phyloP scores from a whole-genome alignment of 2,888 invertebrate genomes.

The Eurytoma californica region DNA sequence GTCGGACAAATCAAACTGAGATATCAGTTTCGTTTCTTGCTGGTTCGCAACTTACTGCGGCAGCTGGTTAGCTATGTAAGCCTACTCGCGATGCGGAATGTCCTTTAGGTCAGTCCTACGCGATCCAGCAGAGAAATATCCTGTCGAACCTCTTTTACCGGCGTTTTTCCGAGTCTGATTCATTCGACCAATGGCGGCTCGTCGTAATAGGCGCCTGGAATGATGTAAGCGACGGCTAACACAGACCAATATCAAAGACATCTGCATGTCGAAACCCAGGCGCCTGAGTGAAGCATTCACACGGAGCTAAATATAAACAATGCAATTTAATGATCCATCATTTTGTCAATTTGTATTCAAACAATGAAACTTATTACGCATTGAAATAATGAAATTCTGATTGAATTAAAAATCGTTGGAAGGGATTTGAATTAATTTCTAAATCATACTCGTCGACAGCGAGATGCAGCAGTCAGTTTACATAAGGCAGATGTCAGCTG shows the following conservation, averaged over 20 bases:
- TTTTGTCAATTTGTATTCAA: too few relatives aligned
- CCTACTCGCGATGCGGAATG: slow-evolving; percentile 31
- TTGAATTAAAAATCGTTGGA: too few relatives aligned
- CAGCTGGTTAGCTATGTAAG: not conserved
- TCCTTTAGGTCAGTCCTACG: slow-evolving; percentile 44
- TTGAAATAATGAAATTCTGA: too few relatives aligned
- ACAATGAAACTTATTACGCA: too few relatives aligned
- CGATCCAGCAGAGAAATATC: slow-evolving; percentile 26
- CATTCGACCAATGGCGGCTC: slow-evolving; percentile 2
- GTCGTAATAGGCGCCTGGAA: slow-evolving; percentile 28
- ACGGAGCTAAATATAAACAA: not conserved
- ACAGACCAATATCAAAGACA: slow-evolving; percentile 17
- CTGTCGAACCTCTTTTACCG: slow-evolving; percentile 33
- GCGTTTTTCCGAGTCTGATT: slow-evolving; percentile 29
- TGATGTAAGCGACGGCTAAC: slow-evolving; percentile 38
- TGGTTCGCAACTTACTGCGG: not conserved
- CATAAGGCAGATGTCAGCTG: too few relatives aligned
- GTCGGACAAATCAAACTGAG: slow-evolving; percentile 31
- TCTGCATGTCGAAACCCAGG: slow-evolving; percentile 7
- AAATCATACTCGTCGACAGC: too few relatives aligned
- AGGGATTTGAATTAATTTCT: too few relatives aligned
- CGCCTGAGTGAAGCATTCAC: not conserved
- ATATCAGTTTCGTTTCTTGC: slow-evolving; percentile 22
- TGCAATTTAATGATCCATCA: not conserved
- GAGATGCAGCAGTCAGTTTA: too few relatives aligned